These are phyloP conservation scores for Crematogaster levior DNA, from an alignment of 2,888 invertebrate genomes.

Conservation along the genomic window DNA sequence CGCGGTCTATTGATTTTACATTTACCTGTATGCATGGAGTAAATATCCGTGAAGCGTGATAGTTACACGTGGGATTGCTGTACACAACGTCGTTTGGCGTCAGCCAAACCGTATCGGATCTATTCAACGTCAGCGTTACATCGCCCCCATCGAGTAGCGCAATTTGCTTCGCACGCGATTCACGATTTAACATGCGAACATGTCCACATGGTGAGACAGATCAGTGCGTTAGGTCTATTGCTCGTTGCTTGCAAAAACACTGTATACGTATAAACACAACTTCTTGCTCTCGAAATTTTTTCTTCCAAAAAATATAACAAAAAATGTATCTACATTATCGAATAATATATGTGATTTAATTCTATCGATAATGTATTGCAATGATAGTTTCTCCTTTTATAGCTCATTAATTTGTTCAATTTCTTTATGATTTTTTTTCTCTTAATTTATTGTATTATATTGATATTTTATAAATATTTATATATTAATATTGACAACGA, in stretches of 20 bases:
- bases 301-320: not conserved
- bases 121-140: conserved; percentile 54
- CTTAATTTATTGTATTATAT: not conserved
- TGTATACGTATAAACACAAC: too few relatives aligned
- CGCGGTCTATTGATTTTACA: conserved; percentile 83
- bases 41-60: conserved; percentile 84
- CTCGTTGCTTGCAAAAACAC: not conserved
- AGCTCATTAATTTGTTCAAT: not conserved
- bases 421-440: not conserved
- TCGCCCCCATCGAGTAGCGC: conserved; percentile 43
- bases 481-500: not conserved
- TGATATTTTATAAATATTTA: not conserved
- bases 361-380: not conserved
- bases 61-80: conserved; percentile 82
- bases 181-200: conserved; percentile 65
- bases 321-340: not conserved
- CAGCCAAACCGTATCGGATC: conserved; percentile 51
- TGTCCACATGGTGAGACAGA: conserved; percentile 44
- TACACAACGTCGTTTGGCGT: conserved; percentile 55
- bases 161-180: conserved; percentile 67
- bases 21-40: conserved; percentile 77
- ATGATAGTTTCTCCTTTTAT: not conserved
- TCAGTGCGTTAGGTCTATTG: conserved; percentile 22
- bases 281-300: conserved; percentile 3
- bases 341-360: not conserved